phyloP scores from a whole-genome alignment of 1,140 invertebrate species.

The Mercenaria mercenaria region DNA sequence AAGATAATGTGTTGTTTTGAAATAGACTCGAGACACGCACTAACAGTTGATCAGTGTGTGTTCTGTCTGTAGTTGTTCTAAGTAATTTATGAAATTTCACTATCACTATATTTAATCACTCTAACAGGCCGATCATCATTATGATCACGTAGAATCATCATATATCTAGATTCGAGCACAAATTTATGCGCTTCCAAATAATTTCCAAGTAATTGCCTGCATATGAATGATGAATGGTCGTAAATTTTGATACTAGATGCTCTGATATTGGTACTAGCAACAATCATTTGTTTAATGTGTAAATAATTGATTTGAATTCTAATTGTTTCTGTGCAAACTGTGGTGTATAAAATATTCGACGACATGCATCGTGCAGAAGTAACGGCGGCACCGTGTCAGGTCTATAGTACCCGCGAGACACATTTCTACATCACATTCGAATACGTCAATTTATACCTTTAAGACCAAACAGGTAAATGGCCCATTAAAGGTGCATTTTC shows the following conservation, averaged over 20 bases:
- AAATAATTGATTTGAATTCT: conserved; percentile 67
- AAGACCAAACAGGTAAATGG: not conserved
- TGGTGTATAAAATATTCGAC: conserved; percentile 43
- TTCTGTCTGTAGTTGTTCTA: not conserved
- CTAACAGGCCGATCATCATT: not conserved
- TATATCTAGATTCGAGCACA: conserved; percentile 3
- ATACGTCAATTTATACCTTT: not conserved
- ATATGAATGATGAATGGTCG: conserved; percentile 46
- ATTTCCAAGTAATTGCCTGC: conserved; percentile 33
- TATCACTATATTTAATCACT: not conserved
- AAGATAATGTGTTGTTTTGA: conserved; percentile 1
- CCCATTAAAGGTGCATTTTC: not conserved
- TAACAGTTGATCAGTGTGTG: not conserved
- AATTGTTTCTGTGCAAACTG: conserved; percentile 19
- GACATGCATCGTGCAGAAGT: conserved; percentile 18
- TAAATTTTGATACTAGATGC: conserved; percentile 53
- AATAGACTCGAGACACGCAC: not conserved
- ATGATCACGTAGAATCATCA: not conserved
- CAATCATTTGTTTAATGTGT: conserved; percentile 43
- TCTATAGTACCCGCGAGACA: conserved; percentile 17
- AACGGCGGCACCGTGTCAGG: not conserved
- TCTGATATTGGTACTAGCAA: not conserved
- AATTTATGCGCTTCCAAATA: conserved; percentile 41
- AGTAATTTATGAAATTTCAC: not conserved
- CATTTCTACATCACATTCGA: not conserved